phyloP scores from a whole-genome alignment of 2,888 invertebrate genomes.

The Sinodicranocentrus sp. region DNA sequence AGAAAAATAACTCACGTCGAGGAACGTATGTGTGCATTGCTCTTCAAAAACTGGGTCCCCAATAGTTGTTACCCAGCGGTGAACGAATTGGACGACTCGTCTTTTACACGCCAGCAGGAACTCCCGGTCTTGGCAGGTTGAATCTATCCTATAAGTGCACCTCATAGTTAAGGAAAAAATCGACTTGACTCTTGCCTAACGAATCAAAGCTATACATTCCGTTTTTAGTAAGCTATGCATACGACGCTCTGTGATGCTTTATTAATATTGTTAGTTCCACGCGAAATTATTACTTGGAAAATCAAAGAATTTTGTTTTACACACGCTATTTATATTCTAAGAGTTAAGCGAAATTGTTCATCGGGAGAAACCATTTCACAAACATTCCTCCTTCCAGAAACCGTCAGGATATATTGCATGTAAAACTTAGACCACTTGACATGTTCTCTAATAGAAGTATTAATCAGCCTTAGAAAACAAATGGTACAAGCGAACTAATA shows the following conservation, averaged over 20 bases:
- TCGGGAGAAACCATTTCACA: too few relatives aligned
- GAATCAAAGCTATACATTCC: constrained; percentile 1
- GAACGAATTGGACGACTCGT: constrained; percentile 88
- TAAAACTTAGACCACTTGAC: too few relatives aligned
- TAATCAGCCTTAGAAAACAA: too few relatives aligned
- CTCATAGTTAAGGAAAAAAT: constrained; percentile 75
- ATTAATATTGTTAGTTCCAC: constrained; percentile 5
- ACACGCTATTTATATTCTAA: too few relatives aligned
- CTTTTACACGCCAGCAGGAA: constrained; percentile 85
- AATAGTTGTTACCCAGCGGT: constrained; percentile 85
- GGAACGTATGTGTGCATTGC: constrained; percentile 84
- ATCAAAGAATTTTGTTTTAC: constrained; percentile 1
- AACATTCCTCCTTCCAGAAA: too few relatives aligned
- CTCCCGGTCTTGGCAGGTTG: constrained; percentile 82
- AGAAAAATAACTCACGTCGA: constrained; percentile 81
- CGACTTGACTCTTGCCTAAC: constrained; percentile 60
- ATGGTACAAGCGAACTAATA: too few relatives aligned
- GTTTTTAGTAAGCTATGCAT: constrained; percentile 4
- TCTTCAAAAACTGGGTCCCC: constrained; percentile 88
- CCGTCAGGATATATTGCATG: too few relatives aligned
- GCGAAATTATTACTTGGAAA: not conserved
- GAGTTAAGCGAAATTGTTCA: too few relatives aligned
- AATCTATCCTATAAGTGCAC: constrained; percentile 78
- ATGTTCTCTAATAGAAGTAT: too few relatives aligned
- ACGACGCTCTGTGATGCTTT: not conserved